Evolutionary conservation across 2,888 invertebrate species (phyloP), one percentile per base, ranked within the genome.

Genomic region (Cactoblastis cactorum): DNA sequence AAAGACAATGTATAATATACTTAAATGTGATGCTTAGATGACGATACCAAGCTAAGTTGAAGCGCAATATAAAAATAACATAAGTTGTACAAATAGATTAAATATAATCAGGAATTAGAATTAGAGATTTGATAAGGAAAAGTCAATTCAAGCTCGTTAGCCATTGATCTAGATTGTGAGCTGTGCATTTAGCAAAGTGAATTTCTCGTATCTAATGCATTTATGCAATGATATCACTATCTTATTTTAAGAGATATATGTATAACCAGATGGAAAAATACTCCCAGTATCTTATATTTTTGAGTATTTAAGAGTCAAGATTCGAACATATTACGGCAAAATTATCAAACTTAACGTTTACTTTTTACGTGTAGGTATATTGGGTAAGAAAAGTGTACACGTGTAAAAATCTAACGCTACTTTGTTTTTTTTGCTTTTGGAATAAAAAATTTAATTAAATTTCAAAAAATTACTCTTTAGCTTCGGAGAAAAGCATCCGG

Each of bases 1-100:
- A 74, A 76, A 81, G 81, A 83, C 77, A 77, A 76, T 71, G 65
- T 65, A 62, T 62, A 63, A 65, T 64, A 62, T 61, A 58, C n/a
- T n/a, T n/a, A 58, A 67, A 28, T 67, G 65, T 65, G 69, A 63
- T 59, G 65, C 68, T 63, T 64, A 71, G 67, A 67, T 67, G 74
- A 72, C 64, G 63, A 62, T 62, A 68, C 67, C 69, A 80, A 78
- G 80, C 81, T 79, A 79, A 65, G 68, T 61, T 17, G 52, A 59
- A 54, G 57, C 61, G 66, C 62, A 56, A 55, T 53, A 51, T 28
- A 56, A 54, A 46, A 39, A 53, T 38, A 52, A 53, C 51, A 35
- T 28, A 52, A 50, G 51, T 37, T 52, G 37, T 56, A 54, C 51
- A 52, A 22, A 15, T 15, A 11, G 22, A 35, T 41, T 53, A 49